Evolutionary conservation across 2,797 vertebrate species (phyloP).

Genomic region (Lacerta agilis): DNA sequence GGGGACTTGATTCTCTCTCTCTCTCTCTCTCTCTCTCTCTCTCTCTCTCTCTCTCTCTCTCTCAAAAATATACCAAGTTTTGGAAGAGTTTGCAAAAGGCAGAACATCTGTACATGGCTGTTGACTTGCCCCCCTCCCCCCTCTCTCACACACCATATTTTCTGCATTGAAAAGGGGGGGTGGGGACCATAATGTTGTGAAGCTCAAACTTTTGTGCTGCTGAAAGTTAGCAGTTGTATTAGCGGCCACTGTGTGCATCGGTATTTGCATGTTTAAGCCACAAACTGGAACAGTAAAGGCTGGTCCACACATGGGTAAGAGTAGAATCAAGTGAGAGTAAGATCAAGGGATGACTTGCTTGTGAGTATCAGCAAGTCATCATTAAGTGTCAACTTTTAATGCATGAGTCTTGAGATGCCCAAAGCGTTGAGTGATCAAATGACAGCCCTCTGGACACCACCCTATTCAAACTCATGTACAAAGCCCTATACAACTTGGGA

Average conservation of each 20-base stretch:
- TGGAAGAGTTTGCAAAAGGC: constrained; percentile 72
- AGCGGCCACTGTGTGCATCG: not conserved
- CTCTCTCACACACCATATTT: too few species aligned
- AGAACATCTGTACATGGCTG: constrained; percentile 62
- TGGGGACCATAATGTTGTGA: constrained; percentile 16
- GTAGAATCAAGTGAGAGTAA: not conserved
- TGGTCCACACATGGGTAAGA: not conserved
- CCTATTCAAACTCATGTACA: too few species aligned
- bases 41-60: constrained; percentile 46
- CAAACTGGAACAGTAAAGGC: not conserved
- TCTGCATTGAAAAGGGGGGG: too few species aligned
- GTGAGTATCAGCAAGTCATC: not conserved
- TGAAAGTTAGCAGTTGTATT: constrained; percentile 31
- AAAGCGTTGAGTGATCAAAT: not conserved
- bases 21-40: constrained; percentile 8
- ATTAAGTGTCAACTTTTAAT: too few species aligned
- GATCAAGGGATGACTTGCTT: not conserved
- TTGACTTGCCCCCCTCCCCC: constrained; percentile 33
- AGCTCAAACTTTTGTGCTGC: constrained; percentile 23
- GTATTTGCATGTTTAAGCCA: too few species aligned
- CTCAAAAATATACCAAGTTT: constrained; percentile 32
- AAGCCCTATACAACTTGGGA: not conserved
- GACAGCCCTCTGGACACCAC: not conserved
- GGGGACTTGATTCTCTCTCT: constrained; percentile 49
- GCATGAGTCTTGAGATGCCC: not conserved